These are phyloP conservation scores for Metridium senile DNA, from an alignment of 92 coral and sea anemone species.

Conservation along the genomic window DNA sequence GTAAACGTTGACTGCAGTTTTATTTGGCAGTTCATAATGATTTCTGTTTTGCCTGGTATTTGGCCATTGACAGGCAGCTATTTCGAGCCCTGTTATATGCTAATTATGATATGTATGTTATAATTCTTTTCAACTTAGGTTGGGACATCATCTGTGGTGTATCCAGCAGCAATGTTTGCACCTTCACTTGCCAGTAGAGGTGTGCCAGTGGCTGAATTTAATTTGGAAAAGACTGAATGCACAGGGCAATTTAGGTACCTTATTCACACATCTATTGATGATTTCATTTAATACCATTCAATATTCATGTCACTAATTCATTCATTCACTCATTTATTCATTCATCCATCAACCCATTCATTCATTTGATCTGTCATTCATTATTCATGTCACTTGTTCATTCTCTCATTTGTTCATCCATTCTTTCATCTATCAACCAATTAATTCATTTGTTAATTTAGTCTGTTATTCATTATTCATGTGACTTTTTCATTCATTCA, in stretches of 20 bases:
- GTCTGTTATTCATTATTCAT: too few relatives aligned
- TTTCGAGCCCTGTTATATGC: too few relatives aligned
- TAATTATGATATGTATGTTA: too few relatives aligned
- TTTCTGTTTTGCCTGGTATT: too few relatives aligned
- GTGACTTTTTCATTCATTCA: background rate
- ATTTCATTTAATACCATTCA: background rate
- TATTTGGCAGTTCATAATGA: too few relatives aligned
- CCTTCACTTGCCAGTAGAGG: slow-evolving; percentile 79
- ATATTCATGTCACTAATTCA: background rate
- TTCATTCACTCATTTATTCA: too few relatives aligned
- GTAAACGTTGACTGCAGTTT: too few relatives aligned
- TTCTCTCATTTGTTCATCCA: background rate
- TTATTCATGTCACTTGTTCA: background rate
- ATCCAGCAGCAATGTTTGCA: slow-evolving; percentile 98
- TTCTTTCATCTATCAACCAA: too few relatives aligned
- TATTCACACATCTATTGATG: background rate
- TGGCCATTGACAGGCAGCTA: too few relatives aligned
- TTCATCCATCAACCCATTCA: too few relatives aligned
- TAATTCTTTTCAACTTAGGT: too few relatives aligned
- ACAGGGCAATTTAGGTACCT: slow-evolving; percentile 84
- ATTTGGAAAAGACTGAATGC: slow-evolving; percentile 83
- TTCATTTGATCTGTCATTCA: background rate
- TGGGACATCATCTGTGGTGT: slow-evolving; percentile 98
- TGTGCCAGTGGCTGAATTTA: slow-evolving; percentile 97
- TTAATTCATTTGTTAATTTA: too few relatives aligned